Percentiles rank a stretch among this genome's conserved stretches.
Evolutionary conservation across 2,888 invertebrate genomes (phyloP).

Genomic region (Stenichneumon culpator): DNA sequence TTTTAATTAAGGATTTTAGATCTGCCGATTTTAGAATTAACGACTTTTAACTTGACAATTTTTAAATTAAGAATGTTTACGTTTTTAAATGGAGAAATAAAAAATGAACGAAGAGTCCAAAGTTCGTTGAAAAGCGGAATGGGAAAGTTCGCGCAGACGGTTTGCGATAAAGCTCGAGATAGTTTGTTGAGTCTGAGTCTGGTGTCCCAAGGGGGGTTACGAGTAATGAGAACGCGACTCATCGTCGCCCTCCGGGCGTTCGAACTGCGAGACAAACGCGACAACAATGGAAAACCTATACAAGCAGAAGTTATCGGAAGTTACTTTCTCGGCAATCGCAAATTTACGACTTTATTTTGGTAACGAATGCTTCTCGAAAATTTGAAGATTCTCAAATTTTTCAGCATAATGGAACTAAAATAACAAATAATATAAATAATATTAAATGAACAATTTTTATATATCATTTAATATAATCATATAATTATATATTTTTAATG

Average conservation of each 20-base stretch:
- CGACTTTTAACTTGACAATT: too few relatives aligned
- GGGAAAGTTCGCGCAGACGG: constrained; percentile 33
- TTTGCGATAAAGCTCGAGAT: constrained; percentile 51
- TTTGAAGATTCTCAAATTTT: too few relatives aligned
- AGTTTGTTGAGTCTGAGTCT: constrained; percentile 51
- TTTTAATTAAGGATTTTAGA: too few relatives aligned
- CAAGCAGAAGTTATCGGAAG: neutral
- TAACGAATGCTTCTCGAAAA: neutral
- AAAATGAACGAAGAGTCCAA: constrained; percentile 37
- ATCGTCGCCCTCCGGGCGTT: neutral
- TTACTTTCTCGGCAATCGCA: neutral
- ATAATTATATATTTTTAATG: too few relatives aligned
- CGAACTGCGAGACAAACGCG: neutral
- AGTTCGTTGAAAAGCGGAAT: constrained; percentile 32
- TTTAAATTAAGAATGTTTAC: neutral
- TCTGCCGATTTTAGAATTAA: too few relatives aligned
- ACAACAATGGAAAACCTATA: neutral
- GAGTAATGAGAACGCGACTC: constrained; percentile 35
- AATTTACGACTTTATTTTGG: neutral
- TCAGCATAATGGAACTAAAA: too few relatives aligned
- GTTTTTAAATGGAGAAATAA: constrained; percentile 11
- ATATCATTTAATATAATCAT: too few relatives aligned
- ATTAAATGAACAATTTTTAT: too few relatives aligned
- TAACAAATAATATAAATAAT: too few relatives aligned
- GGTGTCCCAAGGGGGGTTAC: constrained; percentile 29